Percentiles rank a stretch among this genome's conserved stretches.
Conservation (phyloP, 2,888 invertebrate genomes). For the Ypsolopha sequella region DNA sequence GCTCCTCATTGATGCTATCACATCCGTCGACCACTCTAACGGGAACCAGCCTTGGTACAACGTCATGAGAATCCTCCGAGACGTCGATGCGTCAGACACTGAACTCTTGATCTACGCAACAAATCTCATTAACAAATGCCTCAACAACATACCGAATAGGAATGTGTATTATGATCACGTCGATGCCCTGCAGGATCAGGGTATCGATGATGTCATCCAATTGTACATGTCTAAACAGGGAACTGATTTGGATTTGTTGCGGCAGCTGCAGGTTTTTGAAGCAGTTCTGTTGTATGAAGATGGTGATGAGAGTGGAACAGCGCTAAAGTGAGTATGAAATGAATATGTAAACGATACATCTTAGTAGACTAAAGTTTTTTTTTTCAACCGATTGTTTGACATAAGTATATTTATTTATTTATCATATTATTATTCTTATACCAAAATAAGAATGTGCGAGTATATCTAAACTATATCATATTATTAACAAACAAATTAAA, state of each 20-base stretch:
- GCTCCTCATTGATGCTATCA: constrained; percentile 91
- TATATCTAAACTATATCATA: too few species aligned
- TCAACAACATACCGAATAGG: constrained; percentile 94
- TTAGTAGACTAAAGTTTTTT: too few species aligned
- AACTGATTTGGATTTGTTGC: constrained; percentile 91
- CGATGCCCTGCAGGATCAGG: constrained; percentile 95
- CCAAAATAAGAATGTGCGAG: too few species aligned
- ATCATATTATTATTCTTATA: too few species aligned
- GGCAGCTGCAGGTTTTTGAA: constrained; percentile 96
- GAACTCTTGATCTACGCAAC: constrained; percentile 96
- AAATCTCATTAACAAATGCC: constrained; percentile 94
- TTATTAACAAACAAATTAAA: too few species aligned
- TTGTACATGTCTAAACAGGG: constrained; percentile 93
- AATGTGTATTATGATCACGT: constrained; percentile 98
- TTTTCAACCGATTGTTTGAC: too few species aligned
- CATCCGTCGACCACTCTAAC: constrained; percentile 79
- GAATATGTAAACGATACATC: too few species aligned
- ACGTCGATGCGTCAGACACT: constrained; percentile 96
- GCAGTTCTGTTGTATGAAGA: constrained; percentile 91
- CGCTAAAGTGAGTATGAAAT: constrained; percentile 44
- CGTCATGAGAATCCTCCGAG: constrained; percentile 85
- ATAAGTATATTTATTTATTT: too few species aligned
- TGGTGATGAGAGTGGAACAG: constrained; percentile 74
- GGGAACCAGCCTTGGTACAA: constrained; percentile 81
- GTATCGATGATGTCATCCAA: constrained; percentile 90